phyloP scores from a whole-genome alignment of 2,113 vertebrate genomes.

The Sphaerodactylus townsendi region DNA sequence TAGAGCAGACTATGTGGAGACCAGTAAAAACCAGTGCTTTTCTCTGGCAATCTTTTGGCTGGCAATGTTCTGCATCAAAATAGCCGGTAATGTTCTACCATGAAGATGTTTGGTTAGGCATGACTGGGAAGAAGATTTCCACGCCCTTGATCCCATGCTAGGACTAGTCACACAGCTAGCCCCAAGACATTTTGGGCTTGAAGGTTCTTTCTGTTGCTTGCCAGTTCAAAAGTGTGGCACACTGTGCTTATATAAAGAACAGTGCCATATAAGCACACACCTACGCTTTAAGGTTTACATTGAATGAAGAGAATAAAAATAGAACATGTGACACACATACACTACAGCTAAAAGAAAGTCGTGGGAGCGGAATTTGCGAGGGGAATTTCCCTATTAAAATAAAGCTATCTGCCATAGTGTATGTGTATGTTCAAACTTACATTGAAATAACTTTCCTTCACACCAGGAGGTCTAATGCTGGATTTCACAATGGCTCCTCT shows the following conservation, averaged over 20 bases:
- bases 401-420: neutral
- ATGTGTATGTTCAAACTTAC: neutral
- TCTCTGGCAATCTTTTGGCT: neutral
- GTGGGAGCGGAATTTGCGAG: neutral
- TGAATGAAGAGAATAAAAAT: neutral
- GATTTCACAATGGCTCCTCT: neutral
- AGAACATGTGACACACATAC: neutral
- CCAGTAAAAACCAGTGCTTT: no score
- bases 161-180: neutral
- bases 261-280: neutral
- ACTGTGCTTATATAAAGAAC: neutral
- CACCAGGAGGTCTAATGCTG: neutral
- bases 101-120: neutral
- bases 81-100: neutral
- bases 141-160: neutral
- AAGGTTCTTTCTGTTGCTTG: neutral
- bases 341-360: neutral
- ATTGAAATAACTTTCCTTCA: neutral
- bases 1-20: no score
- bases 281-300: neutral
- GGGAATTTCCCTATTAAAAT: neutral
- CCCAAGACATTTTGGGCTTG: neutral
- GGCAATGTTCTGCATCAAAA: neutral
- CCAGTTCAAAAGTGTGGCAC: neutral
- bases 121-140: neutral